Evolutionary conservation across 2,113 vertebrate species (phyloP), one percentile per base, ranked within the genome.

Genomic region (Pseudolaguvia tuberculata): DNA sequence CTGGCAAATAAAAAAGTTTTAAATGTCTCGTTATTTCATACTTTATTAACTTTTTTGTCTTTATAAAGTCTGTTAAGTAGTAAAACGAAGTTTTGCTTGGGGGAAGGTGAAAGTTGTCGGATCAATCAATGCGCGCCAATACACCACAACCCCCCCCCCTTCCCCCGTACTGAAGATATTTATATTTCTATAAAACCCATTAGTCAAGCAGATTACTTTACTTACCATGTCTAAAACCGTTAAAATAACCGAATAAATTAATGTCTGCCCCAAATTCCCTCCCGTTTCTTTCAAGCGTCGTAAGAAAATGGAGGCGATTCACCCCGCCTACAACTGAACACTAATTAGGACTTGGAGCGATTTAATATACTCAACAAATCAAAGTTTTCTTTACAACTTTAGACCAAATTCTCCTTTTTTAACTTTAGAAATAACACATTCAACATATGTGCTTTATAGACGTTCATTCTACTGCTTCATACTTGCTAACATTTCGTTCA

Each of bases 181-280:
- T 18, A 23, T 17, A 4, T 51, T 15, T 5, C 5, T 31, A 8
- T 42, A 42, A 42, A 42, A 42, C 39, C 5, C 7, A 35, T 17
- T 13, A 2, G 0, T 13, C 2, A 12, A 17, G 66, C 1, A 14
- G n/a, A 17, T 52, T 20, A 15, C 39, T 21, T 57, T 61, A 78
- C 81, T 82, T 68, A 82, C 81, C 81, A 82, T 82, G 63, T 69
- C 51, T 82, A 82, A 82, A 82, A 82, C 11, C 29, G 48, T 70
- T 82, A 82, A 82, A 82, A 82, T 39, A 15, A 11, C 27, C 12
- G 58, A 77, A 82, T 73, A 75, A 82, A 55, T 81, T 72, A 82
- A 78, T 68, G 31, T 50, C 62, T 58, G 50, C 18, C 63, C 29
- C 29, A 51, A 57, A 5, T 47, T 23, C 45, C 15, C 57, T 70